Percentiles rank a stretch among this genome's conserved stretches.
Conservation (phyloP, 2,888 invertebrate species). For the Calameuta filiformis region DNA sequence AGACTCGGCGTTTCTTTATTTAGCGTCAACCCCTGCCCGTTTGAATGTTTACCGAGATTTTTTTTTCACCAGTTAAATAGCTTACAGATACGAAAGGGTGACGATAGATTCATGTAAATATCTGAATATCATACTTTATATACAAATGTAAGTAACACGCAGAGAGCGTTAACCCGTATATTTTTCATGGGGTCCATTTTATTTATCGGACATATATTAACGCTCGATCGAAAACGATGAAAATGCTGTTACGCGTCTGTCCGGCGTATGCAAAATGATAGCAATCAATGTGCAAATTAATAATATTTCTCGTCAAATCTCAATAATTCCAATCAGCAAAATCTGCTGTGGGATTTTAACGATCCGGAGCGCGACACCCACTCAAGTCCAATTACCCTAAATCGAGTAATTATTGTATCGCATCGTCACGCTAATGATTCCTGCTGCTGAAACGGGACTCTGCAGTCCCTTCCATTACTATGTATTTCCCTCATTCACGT, state of each 20-base stretch:
- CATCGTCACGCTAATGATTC: slow-evolving; percentile 3
- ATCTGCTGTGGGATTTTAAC: slow-evolving; percentile 30
- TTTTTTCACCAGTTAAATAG: background rate
- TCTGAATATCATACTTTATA: background rate
- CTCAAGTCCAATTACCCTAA: slow-evolving; percentile 31
- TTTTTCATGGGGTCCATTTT: slow-evolving; percentile 4
- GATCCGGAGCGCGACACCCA: background rate
- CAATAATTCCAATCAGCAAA: slow-evolving; percentile 58
- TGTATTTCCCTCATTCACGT: background rate
- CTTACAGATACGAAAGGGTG: background rate
- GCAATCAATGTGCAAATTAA: slow-evolving; percentile 50
- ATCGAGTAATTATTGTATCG: slow-evolving; percentile 24
- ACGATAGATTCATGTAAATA: background rate
- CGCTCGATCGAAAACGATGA: slow-evolving; percentile 8
- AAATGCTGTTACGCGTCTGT: slow-evolving; percentile 5
- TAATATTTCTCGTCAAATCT: slow-evolving; percentile 49
- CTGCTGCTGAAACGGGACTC: background rate
- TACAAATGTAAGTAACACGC: background rate
- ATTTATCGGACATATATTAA: slow-evolving; percentile 5
- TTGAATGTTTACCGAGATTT: background rate
- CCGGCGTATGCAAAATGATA: slow-evolving; percentile 25
- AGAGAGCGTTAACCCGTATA: background rate
- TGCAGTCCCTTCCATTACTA: background rate
- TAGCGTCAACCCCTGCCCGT: background rate
- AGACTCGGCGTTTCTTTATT: background rate